Evolutionary conservation across 1,140 invertebrate genomes (phyloP).

Genomic region (Bombus superbus): DNA sequence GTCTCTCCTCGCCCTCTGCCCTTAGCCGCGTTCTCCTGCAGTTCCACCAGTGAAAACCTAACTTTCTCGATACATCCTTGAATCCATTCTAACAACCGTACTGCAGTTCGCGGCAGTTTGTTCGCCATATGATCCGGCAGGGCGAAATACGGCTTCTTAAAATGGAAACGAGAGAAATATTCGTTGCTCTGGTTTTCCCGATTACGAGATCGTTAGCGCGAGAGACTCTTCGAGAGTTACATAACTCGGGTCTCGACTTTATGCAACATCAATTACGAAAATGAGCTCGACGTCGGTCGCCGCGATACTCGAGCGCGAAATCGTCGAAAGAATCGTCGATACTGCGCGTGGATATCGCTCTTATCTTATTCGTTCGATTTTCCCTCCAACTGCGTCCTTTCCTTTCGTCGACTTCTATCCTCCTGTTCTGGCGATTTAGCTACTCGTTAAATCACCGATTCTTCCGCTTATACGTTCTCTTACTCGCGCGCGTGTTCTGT

Average conservation of each 20-base stretch:
- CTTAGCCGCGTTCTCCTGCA: no score
- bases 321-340: not conserved
- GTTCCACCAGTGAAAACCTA: not conserved
- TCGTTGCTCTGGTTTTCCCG: conserved; percentile 25
- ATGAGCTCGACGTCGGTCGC: conserved; percentile 4
- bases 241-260: conserved; percentile 35
- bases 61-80: conserved; percentile 2
- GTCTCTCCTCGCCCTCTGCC: not conserved
- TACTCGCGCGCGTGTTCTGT: no score
- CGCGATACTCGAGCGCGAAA: conserved; percentile 20
- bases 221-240: conserved; percentile 25
- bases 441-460: no score
- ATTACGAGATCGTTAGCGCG: conserved; percentile 30
- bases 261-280: conserved; percentile 43
- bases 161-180: conserved; percentile 14
- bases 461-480: no score
- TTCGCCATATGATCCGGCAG: not conserved
- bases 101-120: not conserved
- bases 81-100: not conserved
- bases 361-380: no score
- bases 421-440: no score
- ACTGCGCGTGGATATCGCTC: not conserved
- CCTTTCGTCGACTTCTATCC: no score
- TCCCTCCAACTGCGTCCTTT: no score
- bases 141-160: not conserved